Base-by-base conservation (phyloP, 2,888 invertebrate genomes). In the Willowsia nigromaculata region DNA sequence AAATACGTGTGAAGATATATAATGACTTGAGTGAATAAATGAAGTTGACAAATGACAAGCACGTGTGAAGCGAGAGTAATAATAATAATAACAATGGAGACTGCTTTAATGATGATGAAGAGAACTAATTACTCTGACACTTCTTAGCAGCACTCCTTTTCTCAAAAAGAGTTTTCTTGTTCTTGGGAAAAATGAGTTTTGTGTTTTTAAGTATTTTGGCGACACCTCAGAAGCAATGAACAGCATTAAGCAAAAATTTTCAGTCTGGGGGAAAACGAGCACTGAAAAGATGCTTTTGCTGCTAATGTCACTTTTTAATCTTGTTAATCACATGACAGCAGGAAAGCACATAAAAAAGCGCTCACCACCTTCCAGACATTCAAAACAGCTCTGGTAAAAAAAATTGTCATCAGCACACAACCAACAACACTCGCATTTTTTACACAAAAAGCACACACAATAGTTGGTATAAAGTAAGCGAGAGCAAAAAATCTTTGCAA, bases 31-130 rank as follows among this genome's bases (percentile, higher is more conserved):
- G 53, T 53, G n/a, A 2, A 53, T 0, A 53, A 53, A 7, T 53
- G 53, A 53, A 53, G 53, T 53, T 62, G 62, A 30, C 62, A 62
- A 62, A 62, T 62, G 62, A 62, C 62, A 62, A 62, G 62, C 62
- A 62, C 62, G 62, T 62, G 62, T 62, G 62, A 62, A 5, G 30
- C 15, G n/a, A 33, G 62, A 6, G 3, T 30, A 30, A 33, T 33
- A 62, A 0, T n/a, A 25, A 30, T 22, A 13, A 9, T 11, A 62
- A 13, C 27, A 22, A 50, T 37, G 37, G 2, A 50, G n/a, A 50
- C 13, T 53, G 53, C 53, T 53, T 53, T 53, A n/a, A n/a, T 53
- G 18, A 53, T 53, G 53, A 18, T 1, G 22, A 53, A 78, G n/a
- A 53, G 33, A 0, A 27, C 62, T 62, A 62, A 62, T 30, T 40